These are phyloP conservation scores for Paraplagusia blochii DNA, from an alignment of 2,113 vertebrate genomes.

Conservation along the genomic window DNA sequence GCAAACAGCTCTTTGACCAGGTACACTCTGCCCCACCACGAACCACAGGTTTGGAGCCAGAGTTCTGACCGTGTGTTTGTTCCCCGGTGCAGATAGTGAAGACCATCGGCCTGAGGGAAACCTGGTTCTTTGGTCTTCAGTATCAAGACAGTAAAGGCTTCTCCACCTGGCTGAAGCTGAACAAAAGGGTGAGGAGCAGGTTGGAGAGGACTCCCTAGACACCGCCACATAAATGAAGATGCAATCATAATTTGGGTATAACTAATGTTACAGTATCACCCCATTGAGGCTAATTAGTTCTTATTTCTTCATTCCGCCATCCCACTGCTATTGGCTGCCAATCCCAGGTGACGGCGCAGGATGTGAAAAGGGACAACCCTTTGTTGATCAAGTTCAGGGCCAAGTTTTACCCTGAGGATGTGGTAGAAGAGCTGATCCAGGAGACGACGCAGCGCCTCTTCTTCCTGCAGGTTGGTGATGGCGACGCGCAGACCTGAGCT, in stretches of 20 bases:
- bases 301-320: constrained; percentile 14
- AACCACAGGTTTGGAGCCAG: background rate
- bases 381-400: constrained; percentile 93
- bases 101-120: constrained; percentile 93
- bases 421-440: constrained; percentile 93
- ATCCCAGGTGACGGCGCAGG: constrained; percentile 89
- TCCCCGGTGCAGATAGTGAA: constrained; percentile 84
- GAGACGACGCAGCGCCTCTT: constrained; percentile 94
- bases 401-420: constrained; percentile 96
- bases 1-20: constrained; percentile 97
- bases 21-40: constrained; percentile 61
- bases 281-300: constrained; percentile 39
- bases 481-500: background rate
- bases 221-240: background rate
- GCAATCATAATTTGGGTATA: background rate
- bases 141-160: constrained; percentile 96
- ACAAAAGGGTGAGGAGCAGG: constrained; percentile 85
- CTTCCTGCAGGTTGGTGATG: constrained; percentile 83
- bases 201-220: background rate
- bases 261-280: background rate
- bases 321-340: constrained; percentile 3
- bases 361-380: constrained; percentile 90
- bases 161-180: constrained; percentile 95
- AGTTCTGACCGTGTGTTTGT: constrained; percentile 12
- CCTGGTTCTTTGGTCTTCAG: constrained; percentile 98